These are phyloP conservation scores for Eulithis prunata DNA, from an alignment of 2,888 invertebrate genomes.

Conservation along the genomic window DNA sequence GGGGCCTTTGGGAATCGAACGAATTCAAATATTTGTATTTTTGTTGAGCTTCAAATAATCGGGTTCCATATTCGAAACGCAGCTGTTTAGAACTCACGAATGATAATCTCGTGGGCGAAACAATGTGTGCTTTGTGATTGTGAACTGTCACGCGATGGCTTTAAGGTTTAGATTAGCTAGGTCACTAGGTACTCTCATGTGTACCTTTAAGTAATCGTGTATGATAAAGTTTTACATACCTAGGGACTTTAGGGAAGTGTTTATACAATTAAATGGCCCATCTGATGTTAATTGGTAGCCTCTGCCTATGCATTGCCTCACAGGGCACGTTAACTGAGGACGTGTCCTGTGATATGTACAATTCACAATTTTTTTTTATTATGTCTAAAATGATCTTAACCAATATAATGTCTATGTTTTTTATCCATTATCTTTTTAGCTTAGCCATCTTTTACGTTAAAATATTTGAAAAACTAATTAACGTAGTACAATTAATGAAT, in stretches of 20 bases:
- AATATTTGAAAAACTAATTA: neutral
- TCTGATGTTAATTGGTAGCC: no score
- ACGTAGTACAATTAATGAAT: neutral
- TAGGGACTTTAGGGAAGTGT: no score
- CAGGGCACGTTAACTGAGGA: no score
- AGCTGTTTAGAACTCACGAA: neutral
- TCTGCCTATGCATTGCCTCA: no score
- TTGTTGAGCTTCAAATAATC: slow-evolving; percentile 12
- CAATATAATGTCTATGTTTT: no score
- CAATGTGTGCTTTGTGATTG: neutral
- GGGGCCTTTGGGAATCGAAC: slow-evolving; percentile 22
- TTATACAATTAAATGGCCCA: no score
- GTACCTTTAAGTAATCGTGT: neutral
- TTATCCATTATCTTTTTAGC: no score
- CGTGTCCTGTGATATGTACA: no score
- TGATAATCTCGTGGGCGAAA: neutral
- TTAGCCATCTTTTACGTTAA: no score
- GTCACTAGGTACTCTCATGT: neutral
- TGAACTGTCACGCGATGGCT: neutral
- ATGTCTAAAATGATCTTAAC: no score
- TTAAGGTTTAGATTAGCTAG: neutral
- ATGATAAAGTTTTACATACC: neutral
- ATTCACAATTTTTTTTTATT: no score
- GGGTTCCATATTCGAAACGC: slow-evolving; percentile 2
- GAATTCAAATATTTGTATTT: slow-evolving; percentile 15